Base-by-base conservation (phyloP, 2,113 vertebrate species). In the Elaphurus davidianus region DNA sequence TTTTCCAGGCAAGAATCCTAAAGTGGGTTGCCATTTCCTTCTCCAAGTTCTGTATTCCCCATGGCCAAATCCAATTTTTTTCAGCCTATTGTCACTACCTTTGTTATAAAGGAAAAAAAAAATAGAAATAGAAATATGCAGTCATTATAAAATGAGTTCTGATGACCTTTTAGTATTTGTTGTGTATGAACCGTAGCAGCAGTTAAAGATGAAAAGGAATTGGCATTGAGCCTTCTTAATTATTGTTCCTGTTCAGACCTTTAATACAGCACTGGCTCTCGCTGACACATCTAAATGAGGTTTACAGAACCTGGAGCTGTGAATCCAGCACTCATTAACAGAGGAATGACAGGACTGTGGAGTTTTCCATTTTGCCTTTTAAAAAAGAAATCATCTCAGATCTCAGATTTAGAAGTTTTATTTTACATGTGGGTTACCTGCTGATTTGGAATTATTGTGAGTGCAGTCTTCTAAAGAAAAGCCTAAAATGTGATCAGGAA, bases 151-250 rank as follows among this genome's bases (percentile, higher is more conserved):
- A 98, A 95, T 94, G 91, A 97, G 74, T 81, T 85, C 91, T 96
- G 94, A 98, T 98, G 98, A 98, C 98, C 98, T 99, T 99, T 98
- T 91, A 92, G 84, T 93, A 94, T 98, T 98, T 98, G 97, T 97
- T 98, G 84, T 96, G 85, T 97, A 97, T 0, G 86, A 98, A 98
- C 45, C 16, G 1, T 97, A 99, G 97, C 92, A 96, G 96, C 92
- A 98, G 86, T 97, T 98, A 97, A 98, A 98, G 97, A 98, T 97
- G 96, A 98, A 98, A 99, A 98, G 90, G 97, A 98, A 98, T 94
- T 98, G 98, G 96, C 97, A 98, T 94, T 98, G 94, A 96, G 97
- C 96, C 84, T 95, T 98, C 97, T 96, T 98, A 99, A 99, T 99
- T 99, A 99, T 98, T 98, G 97, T 98, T 98, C 97, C 55, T 94